Conservation (phyloP, 2,888 invertebrate genomes). For the Lumbricus terrestris region DNA sequence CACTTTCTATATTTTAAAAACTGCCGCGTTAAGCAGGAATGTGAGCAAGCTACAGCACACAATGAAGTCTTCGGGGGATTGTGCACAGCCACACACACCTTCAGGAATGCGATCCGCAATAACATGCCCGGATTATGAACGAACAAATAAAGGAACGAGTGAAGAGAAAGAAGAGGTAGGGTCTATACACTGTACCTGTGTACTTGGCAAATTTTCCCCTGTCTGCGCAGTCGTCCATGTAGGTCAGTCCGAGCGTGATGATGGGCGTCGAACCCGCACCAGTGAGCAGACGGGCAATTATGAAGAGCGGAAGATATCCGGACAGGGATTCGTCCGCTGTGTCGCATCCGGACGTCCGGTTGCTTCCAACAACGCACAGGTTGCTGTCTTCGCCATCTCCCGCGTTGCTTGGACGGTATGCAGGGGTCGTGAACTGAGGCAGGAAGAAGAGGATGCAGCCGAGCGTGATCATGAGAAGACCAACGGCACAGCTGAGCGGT, state of each 20-base stretch:
- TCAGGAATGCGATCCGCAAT: no score
- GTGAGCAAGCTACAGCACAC: no score
- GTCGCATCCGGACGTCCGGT: neutral
- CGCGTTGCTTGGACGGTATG: constrained; percentile 28
- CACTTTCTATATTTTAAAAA: no score
- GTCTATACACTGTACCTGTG: constrained; percentile 34
- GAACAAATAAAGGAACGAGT: neutral
- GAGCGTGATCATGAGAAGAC: constrained; percentile 30
- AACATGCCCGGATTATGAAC: neutral
- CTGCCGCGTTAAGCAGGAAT: no score
- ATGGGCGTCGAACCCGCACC: constrained; percentile 40
- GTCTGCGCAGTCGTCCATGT: constrained; percentile 36
- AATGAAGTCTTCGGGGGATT: no score
- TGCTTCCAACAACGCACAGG: constrained; percentile 13
- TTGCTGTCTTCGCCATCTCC: constrained; percentile 10
- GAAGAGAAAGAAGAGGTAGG: neutral
- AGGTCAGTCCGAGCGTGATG: constrained; percentile 39
- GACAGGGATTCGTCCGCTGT: constrained; percentile 13
- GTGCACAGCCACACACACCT: no score
- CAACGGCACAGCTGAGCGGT: constrained; percentile 28
- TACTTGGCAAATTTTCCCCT: constrained; percentile 36
- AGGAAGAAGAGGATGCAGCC: constrained; percentile 35
- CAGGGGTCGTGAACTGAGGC: constrained; percentile 38
- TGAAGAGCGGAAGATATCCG: constrained; percentile 37
- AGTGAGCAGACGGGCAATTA: constrained; percentile 35